Conservation (phyloP, 53 echinoderm and acorn worm species). For the Pentamera pediparva region DNA sequence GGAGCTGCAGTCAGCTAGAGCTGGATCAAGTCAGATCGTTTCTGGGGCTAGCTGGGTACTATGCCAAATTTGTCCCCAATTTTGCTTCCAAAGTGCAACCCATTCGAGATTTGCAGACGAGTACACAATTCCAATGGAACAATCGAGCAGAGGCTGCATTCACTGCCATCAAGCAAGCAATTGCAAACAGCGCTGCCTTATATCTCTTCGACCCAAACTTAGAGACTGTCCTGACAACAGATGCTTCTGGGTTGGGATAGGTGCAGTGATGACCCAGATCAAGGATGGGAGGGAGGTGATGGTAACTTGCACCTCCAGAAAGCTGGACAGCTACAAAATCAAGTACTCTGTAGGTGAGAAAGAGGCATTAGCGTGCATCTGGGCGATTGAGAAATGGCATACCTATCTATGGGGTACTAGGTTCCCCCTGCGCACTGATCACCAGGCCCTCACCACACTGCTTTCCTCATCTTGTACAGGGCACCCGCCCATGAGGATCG, state of each 20-base stretch:
- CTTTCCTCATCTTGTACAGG: no score
- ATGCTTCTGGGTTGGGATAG: conserved; percentile 37
- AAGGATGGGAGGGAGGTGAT: background rate
- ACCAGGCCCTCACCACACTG: no score
- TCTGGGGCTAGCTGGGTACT: conserved; percentile 30
- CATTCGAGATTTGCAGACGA: background rate
- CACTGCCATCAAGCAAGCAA: background rate
- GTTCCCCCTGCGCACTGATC: no score
- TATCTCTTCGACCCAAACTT: conserved; percentile 33
- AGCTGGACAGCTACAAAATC: no score
- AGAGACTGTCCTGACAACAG: conserved; percentile 31
- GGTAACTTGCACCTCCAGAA: no score
- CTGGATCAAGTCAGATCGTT: conserved; percentile 11
- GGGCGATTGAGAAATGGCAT: no score
- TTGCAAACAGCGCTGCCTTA: background rate
- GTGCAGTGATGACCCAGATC: conserved; percentile 35
- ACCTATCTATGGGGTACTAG: no score
- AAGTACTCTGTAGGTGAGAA: no score
- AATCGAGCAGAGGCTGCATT: conserved; percentile 1
- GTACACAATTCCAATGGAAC: conserved; percentile 6
- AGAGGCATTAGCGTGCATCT: no score
- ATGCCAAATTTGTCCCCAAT: conserved; percentile 34
- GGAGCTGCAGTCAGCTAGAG: conserved; percentile 31
- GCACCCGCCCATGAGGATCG: no score
- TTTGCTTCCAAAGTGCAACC: conserved; percentile 15